Percentiles rank a stretch among this genome's conserved stretches.
Conservation (phyloP, 2,888 invertebrate species). For the Mesorhabditis spiculigera region DNA sequence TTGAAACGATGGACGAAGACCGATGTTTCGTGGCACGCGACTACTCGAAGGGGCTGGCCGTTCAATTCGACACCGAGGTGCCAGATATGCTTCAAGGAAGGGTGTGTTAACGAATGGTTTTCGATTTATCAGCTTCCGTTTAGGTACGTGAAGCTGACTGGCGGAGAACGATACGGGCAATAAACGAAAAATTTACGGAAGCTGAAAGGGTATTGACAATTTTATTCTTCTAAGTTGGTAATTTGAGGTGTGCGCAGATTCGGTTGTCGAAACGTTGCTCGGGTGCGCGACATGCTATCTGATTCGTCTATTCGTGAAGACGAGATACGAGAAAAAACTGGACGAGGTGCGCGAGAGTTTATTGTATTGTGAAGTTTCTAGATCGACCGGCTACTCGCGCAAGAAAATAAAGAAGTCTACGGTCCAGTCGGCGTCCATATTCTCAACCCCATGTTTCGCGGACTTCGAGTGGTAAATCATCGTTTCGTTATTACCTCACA, state of each 20-base stretch:
- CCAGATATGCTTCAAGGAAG: constrained; percentile 88
- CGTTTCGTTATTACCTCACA: too few relatives aligned
- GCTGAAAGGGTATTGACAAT: constrained; percentile 63
- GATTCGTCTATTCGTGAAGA: constrained; percentile 90
- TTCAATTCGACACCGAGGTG: constrained; percentile 89
- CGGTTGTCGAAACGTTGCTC: constrained; percentile 92
- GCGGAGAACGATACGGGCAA: constrained; percentile 77
- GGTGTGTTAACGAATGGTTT: constrained; percentile 67
- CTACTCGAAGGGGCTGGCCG: constrained; percentile 90
- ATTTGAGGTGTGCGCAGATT: constrained; percentile 75
- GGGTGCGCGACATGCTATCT: constrained; percentile 95
- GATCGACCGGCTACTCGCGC: constrained; percentile 86
- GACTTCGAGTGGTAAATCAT: constrained; percentile 72
- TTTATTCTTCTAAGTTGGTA: background rate
- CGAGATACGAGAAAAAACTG: constrained; percentile 76
- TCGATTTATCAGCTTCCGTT: constrained; percentile 6
- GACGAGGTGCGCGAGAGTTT: constrained; percentile 60
- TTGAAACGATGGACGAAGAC: background rate
- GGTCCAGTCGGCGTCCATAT: constrained; percentile 86
- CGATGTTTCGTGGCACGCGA: constrained; percentile 79
- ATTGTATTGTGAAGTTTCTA: constrained; percentile 66
- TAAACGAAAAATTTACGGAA: constrained; percentile 90
- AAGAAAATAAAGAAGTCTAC: constrained; percentile 91
- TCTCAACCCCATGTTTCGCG: constrained; percentile 89
- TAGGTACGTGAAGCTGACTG: constrained; percentile 38